Conservation (phyloP, 1,140 invertebrate species). For the Ectropis grisescens region DNA sequence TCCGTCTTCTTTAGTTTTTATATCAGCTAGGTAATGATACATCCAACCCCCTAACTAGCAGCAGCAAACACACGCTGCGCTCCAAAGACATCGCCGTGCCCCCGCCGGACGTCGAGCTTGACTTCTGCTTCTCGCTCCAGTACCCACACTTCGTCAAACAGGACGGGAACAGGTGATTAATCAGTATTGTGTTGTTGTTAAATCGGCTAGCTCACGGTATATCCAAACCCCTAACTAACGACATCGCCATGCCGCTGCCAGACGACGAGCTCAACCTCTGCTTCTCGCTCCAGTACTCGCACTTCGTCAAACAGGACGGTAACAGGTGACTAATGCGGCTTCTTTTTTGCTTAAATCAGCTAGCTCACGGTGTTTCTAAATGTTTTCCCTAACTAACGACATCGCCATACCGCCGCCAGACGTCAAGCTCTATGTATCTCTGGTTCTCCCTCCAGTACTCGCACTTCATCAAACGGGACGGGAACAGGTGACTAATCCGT, state of each 20-base stretch:
- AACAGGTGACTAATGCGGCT: no score
- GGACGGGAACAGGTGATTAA: constrained; percentile 92
- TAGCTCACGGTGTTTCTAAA: no score
- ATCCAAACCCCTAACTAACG: no score
- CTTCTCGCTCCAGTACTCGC: constrained; percentile 96
- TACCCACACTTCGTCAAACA: constrained; percentile 98
- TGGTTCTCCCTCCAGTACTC: constrained; percentile 97
- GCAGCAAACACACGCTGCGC: constrained; percentile 90
- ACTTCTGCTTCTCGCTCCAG: constrained; percentile 94
- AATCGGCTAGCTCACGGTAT: no score
- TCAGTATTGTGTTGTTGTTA: no score
- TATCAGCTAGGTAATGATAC: no score
- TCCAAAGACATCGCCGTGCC: constrained; percentile 94
- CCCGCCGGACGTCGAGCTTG: constrained; percentile 89
- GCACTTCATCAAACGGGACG: constrained; percentile 97
- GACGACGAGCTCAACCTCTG: constrained; percentile 95
- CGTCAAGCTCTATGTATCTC: constrained; percentile 92
- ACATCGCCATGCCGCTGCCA: constrained; percentile 86
- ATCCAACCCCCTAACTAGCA: no score
- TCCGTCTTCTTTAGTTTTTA: no score
- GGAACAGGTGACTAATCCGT: constrained; percentile 91
- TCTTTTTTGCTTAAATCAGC: no score
- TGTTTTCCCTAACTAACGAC: no score
- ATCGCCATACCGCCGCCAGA: constrained; percentile 88
- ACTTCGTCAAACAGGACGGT: constrained; percentile 96